These are phyloP conservation scores for Aphis gossypii DNA, from an alignment of 1,140 invertebrate species.

Conservation along the genomic window DNA sequence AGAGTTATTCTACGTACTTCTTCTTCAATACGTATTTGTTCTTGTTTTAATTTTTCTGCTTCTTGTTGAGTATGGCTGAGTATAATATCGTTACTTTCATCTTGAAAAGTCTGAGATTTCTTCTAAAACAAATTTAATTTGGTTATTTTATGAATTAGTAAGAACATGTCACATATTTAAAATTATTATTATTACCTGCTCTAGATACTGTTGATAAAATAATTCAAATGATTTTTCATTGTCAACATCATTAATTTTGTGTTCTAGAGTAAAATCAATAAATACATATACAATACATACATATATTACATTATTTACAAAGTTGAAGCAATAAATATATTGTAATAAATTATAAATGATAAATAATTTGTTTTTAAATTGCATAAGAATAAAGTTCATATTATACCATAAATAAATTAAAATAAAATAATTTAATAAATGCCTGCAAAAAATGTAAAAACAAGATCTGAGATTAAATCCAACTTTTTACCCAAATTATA, in stretches of 20 bases:
- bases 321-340: neutral
- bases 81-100: neutral
- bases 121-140: neutral
- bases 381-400: neutral
- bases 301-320: constrained; percentile 34
- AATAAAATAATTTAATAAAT: neutral
- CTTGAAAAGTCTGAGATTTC: neutral
- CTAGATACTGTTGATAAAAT: constrained; percentile 30
- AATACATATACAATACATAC: constrained; percentile 26
- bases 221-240: constrained; percentile 50
- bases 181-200: constrained; percentile 5
- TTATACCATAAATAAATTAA: neutral
- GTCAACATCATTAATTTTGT: neutral
- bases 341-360: neutral
- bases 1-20: neutral
- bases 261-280: constrained; percentile 43
- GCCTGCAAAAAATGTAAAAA: neutral
- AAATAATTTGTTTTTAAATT: neutral
- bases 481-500: neutral
- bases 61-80: constrained; percentile 26
- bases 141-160: neutral
- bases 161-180: neutral
- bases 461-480: neutral
- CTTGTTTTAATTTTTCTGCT: constrained; percentile 48
- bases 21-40: constrained; percentile 42